Evolutionary conservation across 2,113 vertebrate genomes (phyloP), one percentile per base, ranked within the genome.

Genomic region (Mystacornis crossleyi): DNA sequence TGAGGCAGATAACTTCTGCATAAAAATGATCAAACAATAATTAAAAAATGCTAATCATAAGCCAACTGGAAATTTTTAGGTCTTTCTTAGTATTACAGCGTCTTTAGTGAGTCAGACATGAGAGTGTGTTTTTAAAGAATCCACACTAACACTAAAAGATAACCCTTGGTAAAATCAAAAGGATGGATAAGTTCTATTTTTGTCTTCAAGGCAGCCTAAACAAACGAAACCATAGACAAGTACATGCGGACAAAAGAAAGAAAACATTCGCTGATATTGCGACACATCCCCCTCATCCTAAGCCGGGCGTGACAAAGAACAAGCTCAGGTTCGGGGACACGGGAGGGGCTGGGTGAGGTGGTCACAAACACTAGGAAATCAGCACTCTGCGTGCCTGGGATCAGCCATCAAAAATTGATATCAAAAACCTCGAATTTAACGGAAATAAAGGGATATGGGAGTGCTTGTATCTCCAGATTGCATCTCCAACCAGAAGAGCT

Each of bases 271-370:
- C 9, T 38, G 38, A 38, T 38, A 38, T 38, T 38, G 38, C 11
- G 38, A 38, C 38, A 38, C 4, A 14, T 53, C 9, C 10, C 21
- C 31, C 18, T 71, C 0, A 0, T 9, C 33, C 61, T 20, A 0
- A 5, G 8, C 42, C 31, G 55, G 66, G 8, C 4, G 13, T 1
- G 33, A n/a, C 6, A 14, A 48, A 75, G 55, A 67, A 38, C 31
- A 47, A 1, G 0, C 28, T n/a, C 3, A 9, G 33, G 23, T 4
- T 28, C 18, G 47, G 75, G 61, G 50, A 1, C 7, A 1, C 0
- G 14, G 13, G 28, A 19, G 55, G 43, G 34, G 33, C 28, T 77
- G 61, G 45, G 6, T 4, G 26, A 42, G 51, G 5, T 4, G 26
- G 14, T 31, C 70, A 73, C 77, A 43, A 47, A 48, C 29, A 14